Evolutionary conservation across 2,888 invertebrate genomes (phyloP), one percentile per base, ranked within the genome.

Genomic region (Diarsia mendica): DNA sequence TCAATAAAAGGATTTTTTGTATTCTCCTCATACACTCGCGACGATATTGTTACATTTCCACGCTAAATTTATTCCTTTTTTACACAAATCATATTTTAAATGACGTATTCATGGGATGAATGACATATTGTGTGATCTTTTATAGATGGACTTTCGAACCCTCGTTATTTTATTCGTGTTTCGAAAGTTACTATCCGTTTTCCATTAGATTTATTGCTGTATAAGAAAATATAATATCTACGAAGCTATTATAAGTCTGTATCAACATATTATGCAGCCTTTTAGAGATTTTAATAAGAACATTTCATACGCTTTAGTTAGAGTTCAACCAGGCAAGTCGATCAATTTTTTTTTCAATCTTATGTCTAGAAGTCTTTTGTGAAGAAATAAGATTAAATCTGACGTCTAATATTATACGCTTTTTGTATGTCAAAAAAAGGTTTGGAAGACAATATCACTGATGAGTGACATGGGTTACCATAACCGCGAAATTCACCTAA

Each of bases 1-100:
- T 95, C 95, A 96, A 96, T 96, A 96, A 96, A 95, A 95, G 93
- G 93, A 95, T 96, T 96, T 95, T 95, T 96, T 94, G 93, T 93
- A 93, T 93, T 90, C 92, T 89, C 89, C 85, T 89, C 75, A 51
- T 89, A 85, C 88, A 89, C 91, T 90, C 91, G 89, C 89, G 87
- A 90, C 86, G 92, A 93, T 94, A 94, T 93, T 94, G 94, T 94
- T 91, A 94, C 93, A 91, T 91, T 91, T 88, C 90, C 86, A 89
- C 87, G 89, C 85, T 82, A 87, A 90, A 91, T 92, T 90, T 93
- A 92, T 93, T 92, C 91, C 91, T 86, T 94, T 94, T 92, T 91
- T 92, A 91, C 90, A 90, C 90, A 90, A 92, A 92, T 93, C 91
- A 91, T 91, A 90, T 92, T 79, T 91, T 89, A 89, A 91, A 92